These are phyloP conservation scores for Drusus annulatus DNA, from an alignment of 1,140 invertebrate species.

Conservation along the genomic window DNA sequence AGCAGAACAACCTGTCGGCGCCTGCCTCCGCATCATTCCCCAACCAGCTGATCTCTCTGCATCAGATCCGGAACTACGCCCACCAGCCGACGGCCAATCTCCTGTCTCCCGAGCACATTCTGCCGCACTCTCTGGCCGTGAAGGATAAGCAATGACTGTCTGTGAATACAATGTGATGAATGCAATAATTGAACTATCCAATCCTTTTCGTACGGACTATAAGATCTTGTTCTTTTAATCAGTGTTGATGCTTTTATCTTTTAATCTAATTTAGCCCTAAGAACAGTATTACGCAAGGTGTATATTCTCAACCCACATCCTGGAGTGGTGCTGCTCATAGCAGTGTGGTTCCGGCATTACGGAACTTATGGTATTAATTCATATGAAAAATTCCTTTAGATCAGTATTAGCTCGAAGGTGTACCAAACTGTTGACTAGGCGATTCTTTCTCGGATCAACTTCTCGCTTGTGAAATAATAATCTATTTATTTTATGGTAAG, in stretches of 20 bases:
- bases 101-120: constrained; percentile 69
- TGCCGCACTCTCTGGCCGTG: constrained; percentile 69
- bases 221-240: constrained; percentile 50
- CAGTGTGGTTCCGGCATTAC: neutral
- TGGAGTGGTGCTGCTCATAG: neutral
- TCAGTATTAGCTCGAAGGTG: constrained; percentile 37
- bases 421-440: constrained; percentile 26
- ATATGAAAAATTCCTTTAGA: constrained; percentile 41
- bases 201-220: constrained; percentile 52
- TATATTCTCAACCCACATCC: constrained; percentile 2
- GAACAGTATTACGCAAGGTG: constrained; percentile 37
- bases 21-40: constrained; percentile 83
- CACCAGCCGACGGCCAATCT: constrained; percentile 83
- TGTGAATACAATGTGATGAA: constrained; percentile 55
- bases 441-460: too few species aligned
- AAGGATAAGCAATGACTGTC: constrained; percentile 70
- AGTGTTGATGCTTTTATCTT: constrained; percentile 25
- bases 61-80: constrained; percentile 97
- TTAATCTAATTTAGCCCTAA: constrained; percentile 19
- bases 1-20: constrained; percentile 70
- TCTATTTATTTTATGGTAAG: constrained; percentile 33
- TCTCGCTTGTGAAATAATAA: constrained; percentile 2
- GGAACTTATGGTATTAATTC: constrained; percentile 33
- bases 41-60: constrained; percentile 95
- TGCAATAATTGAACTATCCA: constrained; percentile 55